Evolutionary conservation across 2,797 vertebrate species (phyloP).

Genomic region (Macropus fuliginosus): DNA sequence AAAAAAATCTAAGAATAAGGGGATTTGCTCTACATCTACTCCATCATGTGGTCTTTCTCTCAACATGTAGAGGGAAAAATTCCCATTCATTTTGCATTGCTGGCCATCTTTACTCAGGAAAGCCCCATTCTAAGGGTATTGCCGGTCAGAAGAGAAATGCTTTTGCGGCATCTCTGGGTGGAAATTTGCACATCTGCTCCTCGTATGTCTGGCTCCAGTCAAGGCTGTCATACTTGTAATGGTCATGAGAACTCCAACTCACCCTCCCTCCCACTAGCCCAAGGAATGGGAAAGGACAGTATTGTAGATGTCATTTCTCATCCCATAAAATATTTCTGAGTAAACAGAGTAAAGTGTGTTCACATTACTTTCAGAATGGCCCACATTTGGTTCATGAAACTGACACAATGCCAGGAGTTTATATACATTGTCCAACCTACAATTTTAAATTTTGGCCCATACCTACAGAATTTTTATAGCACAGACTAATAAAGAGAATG

Average conservation of each 20-base stretch:
- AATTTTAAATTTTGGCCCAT: background rate
- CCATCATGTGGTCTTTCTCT: background rate
- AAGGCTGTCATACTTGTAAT: background rate
- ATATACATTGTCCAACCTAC: fast-evolving
- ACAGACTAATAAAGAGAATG: background rate
- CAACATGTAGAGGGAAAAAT: conserved; percentile 38
- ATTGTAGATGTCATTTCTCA: background rate
- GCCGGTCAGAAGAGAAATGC: background rate
- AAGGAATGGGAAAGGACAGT: background rate
- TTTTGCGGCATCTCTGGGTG: background rate
- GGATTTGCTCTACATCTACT: conserved; percentile 35
- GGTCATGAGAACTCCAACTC: conserved; percentile 55
- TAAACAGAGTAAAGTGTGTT: background rate
- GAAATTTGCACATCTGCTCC: conserved; percentile 44
- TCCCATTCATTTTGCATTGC: conserved; percentile 1
- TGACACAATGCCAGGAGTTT: background rate
- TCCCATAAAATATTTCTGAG: background rate
- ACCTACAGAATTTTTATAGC: background rate
- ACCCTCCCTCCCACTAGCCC: conserved; percentile 57
- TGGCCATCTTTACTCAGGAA: conserved; percentile 43
- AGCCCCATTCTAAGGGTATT: background rate
- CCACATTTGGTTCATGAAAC: conserved; percentile 9
- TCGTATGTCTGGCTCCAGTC: conserved; percentile 12
- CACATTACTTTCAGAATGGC: background rate
- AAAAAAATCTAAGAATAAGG: conserved; percentile 3